Base-by-base conservation (phyloP, 2,113 vertebrate species). In the Narcine bancroftii region DNA sequence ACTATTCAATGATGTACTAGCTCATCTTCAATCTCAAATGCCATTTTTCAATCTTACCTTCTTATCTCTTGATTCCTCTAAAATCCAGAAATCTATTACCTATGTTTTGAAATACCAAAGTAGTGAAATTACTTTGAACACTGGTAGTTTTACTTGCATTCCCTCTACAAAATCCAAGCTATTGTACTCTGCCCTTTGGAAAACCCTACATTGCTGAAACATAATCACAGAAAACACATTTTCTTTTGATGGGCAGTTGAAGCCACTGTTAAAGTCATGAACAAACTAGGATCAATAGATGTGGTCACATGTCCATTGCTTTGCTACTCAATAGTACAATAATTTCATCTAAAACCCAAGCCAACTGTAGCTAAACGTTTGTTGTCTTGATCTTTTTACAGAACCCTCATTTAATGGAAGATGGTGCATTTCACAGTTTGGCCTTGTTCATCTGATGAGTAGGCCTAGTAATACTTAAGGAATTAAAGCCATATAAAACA, bases 401-500 rank as follows among this genome's bases (percentile, higher is more conserved):
- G 26, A 87, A 60, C n/a, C 53, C 6, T 19, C 15, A 87, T 36
- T 85, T 56, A 91, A 69, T 69, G 26, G 42, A 91, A 91, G 45
- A 9, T 69, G 69, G n/a, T 9, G 17, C 36, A 39, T 45, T 71
- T 66, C 42, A 45, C 39, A 69, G 56, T 66, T 91, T 47, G 53
- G 17, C 21, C 19, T 60, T 87, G 81, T n/a, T 9, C 53, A 33
- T 29, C 10, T 91, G 65, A 33, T 29, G 21, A 69, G 24, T 26
- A 29, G 21, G 3, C 39, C 53, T 33, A 45, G 39, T 69, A 47
- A 17, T 69, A 69, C 60, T 91, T 39, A 33, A 15, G 89, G 89
- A 69, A 69, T 69, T 47, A 47, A 91, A 69, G 39, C 87, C 63
- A 45, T 45, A 91, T 69, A 69, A 69, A 69, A 47, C 63, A 91